Conservation (phyloP, 2,888 invertebrate species). For the Acrobeloides nanus region DNA sequence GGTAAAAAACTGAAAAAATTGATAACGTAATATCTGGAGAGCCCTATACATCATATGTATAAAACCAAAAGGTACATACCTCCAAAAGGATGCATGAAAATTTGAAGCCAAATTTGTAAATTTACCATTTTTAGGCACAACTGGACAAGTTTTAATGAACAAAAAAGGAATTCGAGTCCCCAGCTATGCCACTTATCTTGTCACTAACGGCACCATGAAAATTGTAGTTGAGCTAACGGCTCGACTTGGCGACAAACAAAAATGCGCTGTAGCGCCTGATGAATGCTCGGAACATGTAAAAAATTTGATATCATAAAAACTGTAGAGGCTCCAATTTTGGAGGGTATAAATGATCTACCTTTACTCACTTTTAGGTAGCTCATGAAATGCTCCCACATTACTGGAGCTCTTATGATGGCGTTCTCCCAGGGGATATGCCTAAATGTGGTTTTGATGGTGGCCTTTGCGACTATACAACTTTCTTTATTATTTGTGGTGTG, state of each 20-base stretch:
- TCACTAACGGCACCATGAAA: constrained; percentile 42
- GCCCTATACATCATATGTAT: background rate
- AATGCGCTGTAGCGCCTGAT: constrained; percentile 36
- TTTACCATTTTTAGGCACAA: constrained; percentile 31
- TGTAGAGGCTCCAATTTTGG: background rate
- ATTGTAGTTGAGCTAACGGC: constrained; percentile 51
- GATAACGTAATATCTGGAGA: no score
- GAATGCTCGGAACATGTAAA: constrained; percentile 50
- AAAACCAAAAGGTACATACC: no score
- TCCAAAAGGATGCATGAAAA: background rate
- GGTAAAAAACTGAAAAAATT: no score
- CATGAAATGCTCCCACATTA: constrained; percentile 45
- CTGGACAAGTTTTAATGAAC: constrained; percentile 52
- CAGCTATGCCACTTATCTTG: constrained; percentile 47
- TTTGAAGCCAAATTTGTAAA: constrained; percentile 2
- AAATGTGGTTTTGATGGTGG: constrained; percentile 44
- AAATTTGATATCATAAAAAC: background rate
- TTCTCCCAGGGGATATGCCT: constrained; percentile 40
- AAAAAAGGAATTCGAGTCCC: constrained; percentile 50
- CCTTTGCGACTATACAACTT: constrained; percentile 42
- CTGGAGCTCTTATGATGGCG: constrained; percentile 39
- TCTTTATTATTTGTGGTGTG: constrained; percentile 32
- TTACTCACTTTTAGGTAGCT: constrained; percentile 38
- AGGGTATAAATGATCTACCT: no score
- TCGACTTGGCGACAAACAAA: constrained; percentile 35